Evolutionary conservation across 64 coral and sea anemone species (phyloP), one percentile per base, ranked within the genome.

Genomic region (Hydrozoanthus tunicans): DNA sequence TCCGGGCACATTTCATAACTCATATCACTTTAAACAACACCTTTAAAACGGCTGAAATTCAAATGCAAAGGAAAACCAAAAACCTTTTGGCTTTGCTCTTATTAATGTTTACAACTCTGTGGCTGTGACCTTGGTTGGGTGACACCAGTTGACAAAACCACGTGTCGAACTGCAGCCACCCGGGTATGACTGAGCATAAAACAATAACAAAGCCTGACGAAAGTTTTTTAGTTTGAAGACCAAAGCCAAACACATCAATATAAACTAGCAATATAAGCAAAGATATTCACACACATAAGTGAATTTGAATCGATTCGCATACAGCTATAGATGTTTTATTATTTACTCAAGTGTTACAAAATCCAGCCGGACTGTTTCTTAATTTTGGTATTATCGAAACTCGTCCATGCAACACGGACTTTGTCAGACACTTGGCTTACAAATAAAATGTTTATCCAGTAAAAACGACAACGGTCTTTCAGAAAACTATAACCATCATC

Each of bases 261-360:
- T 5, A 52, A 7, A 86, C 70, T 71, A 70, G 23, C 14, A 56
- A 9, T 66, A 27, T 71, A 58, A 6, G 24, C 6, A 69, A 9
- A 86, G 53, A 72, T 52, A 71, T 53, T 68, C 56, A 68, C 82
- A 86, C 81, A 85, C 82, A 70, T 69, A 70, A 75, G 56, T 61
- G 56, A 73, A 55, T 75, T 88, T 88, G 69, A 88, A 88, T 74
- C 58, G 55, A 65, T n/a, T 69, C 65, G 9, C 72, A 53, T 52
- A 43, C 32, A 76, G 6, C 53, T 7, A 52, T 54, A 13, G 64
- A 85, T 72, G 59, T 81, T 82, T 81, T 82, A 82, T 82, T 65
- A 73, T 85, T 70, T 85, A 70, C 74, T 88, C 55, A 88, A 88
- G 84, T 88, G 68, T 88, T 88, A 70, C 84, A 56, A 88, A 73